Percentiles rank a stretch among this genome's conserved stretches.
phyloP scores from a whole-genome alignment of 2,113 vertebrate genomes.

The Planiliza haematocheilus region DNA sequence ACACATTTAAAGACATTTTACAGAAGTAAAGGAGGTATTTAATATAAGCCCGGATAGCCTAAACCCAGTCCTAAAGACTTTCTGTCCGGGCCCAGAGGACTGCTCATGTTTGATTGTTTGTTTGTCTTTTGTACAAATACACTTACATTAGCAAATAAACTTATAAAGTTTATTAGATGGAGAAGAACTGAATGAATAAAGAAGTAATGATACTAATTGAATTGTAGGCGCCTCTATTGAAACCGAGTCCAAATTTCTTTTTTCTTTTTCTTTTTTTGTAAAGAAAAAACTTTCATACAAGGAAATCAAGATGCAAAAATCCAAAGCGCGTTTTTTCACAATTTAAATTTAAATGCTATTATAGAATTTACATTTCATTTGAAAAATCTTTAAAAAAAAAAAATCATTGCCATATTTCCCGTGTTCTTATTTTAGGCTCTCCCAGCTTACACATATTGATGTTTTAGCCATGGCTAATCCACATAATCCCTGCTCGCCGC shows the following conservation, averaged over 20 bases:
- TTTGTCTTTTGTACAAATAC: conserved; percentile 88
- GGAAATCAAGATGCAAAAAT: neutral
- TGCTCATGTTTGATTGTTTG: conserved; percentile 83
- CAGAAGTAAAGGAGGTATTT: conserved; percentile 81
- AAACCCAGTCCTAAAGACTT: conserved; percentile 61
- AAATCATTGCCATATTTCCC: neutral
- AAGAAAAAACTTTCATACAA: neutral
- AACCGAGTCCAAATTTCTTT: conserved; percentile 35
- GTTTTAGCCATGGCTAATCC: neutral
- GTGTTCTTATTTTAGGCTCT: neutral
- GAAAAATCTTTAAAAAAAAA: neutral
- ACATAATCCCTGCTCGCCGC: neutral
- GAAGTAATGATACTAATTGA: conserved; percentile 78
- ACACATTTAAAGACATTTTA: conserved; percentile 81
- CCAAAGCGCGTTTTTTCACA: no score
- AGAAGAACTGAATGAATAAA: conserved; percentile 85
- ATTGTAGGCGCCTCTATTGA: conserved; percentile 71
- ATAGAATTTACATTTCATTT: neutral
- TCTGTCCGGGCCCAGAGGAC: conserved; percentile 72
- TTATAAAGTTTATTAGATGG: conserved; percentile 88
- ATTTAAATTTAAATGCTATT: neutral
- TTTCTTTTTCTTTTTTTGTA: neutral
- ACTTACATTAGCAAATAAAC: conserved; percentile 87
- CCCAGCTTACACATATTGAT: neutral
- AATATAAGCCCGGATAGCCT: conserved; percentile 71